Base-by-base conservation (phyloP, 53 echinoderm and acorn worm species). In the Stichopus horrens region DNA sequence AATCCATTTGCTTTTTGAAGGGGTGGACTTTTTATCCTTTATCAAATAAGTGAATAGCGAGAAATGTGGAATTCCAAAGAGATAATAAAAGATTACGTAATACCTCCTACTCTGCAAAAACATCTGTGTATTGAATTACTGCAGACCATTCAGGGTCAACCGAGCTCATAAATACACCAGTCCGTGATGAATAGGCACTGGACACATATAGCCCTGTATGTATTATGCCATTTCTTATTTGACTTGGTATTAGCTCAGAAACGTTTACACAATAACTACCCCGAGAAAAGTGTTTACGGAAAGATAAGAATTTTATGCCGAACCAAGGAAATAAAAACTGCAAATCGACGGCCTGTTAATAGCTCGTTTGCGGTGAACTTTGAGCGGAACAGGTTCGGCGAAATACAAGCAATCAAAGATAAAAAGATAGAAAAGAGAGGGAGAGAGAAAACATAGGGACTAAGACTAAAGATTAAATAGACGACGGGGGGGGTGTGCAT, bases 41-140 rank as follows among this genome's bases (percentile, higher is more conserved):
- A 81, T 81, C 81, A 81, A 81, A 81, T 81, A 81, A 81, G 81
- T 81, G 81, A 81, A 81, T 81, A 81, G 81, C 81, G 56, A 81
- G 57, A 81, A 81, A 81, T 81, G 81, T 81, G 81, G 81, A 81
- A 56, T 81, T 81, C 81, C 1, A 58, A 11, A 23, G 57, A 81
- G 81, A 81, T 81, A 81, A 81, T 81, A 81, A 81, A 81, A 81
- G 56, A 81, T 81, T 81, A 81, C 81, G 81, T 81, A 81, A 81
- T 22, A 81, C 81, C 81, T 6, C 81, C 81, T 81, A 81, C 81
- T 57, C 58, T 55, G 81, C 57, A 55, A 81, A 81, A 81, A 81
- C 56, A 81, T 81, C 81, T 81, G 81, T 23, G 81, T 81, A 81
- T 81, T 81, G 81, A 56, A 81, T 81, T 54, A 81, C 81, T 57